Conservation (phyloP, 2,797 vertebrate genomes). For the Xyrichtys novacula region DNA sequence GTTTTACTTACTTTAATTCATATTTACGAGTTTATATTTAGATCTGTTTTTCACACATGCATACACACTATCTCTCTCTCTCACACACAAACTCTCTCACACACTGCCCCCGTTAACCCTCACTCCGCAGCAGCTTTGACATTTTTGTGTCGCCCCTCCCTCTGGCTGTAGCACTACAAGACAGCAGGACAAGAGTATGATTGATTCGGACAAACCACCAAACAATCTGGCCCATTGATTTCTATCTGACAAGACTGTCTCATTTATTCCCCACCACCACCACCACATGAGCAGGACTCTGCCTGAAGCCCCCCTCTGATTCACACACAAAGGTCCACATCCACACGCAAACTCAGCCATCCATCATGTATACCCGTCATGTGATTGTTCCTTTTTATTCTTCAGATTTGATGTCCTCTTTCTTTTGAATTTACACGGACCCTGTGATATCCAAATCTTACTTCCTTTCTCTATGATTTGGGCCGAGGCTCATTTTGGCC, state of each 20-base stretch:
- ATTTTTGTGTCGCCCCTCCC: slow-evolving; percentile 68
- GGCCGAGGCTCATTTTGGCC: too few species aligned
- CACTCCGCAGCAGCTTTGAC: slow-evolving; percentile 45
- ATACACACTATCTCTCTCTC: slow-evolving; percentile 8
- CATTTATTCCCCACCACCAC: slow-evolving; percentile 62
- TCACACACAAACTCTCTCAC: slow-evolving; percentile 12
- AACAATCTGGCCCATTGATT: slow-evolving; percentile 84
- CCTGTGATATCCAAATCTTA: neutral
- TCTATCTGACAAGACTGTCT: slow-evolving; percentile 66
- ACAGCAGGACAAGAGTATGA: slow-evolving; percentile 80
- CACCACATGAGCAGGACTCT: slow-evolving; percentile 53
- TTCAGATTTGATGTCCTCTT: neutral
- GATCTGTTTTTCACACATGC: slow-evolving; percentile 21
- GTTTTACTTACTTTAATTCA: neutral
- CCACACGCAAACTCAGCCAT: slow-evolving; percentile 39
- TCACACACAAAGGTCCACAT: slow-evolving; percentile 20
- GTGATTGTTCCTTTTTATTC: slow-evolving; percentile 10
- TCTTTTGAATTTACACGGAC: neutral
- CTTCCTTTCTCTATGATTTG: too few species aligned
- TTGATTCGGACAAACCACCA: slow-evolving; percentile 79
- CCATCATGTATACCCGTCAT: slow-evolving; percentile 45
- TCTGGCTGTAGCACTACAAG: slow-evolving; percentile 46
- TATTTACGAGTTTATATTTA: slow-evolving; percentile 25
- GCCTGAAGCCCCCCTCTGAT: slow-evolving; percentile 29
- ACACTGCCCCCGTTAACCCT: slow-evolving; percentile 59